phyloP scores from a whole-genome alignment of 2,113 vertebrate species.

The Engystomops pustulosus region DNA sequence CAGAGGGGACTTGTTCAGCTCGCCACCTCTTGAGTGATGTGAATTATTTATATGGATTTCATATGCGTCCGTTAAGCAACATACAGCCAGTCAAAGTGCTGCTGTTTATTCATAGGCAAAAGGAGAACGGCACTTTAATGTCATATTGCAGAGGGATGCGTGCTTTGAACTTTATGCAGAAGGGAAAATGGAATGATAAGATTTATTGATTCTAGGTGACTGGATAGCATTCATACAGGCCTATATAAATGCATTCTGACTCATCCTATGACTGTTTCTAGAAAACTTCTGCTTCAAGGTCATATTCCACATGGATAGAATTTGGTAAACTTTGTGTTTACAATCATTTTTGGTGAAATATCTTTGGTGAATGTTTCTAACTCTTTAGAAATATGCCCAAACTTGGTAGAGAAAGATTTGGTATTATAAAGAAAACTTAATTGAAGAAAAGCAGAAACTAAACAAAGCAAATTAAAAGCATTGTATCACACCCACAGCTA shows the following conservation, averaged over 20 bases:
- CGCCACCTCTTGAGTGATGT: conserved; percentile 81
- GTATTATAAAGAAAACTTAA: too few species aligned
- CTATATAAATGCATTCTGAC: conserved; percentile 53
- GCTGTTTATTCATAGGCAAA: conserved; percentile 72
- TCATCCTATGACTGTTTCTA: conserved; percentile 41
- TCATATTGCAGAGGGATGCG: conserved; percentile 46
- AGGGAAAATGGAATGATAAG: conserved; percentile 38
- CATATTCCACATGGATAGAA: not conserved
- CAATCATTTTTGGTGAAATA: not conserved
- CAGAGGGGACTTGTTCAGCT: conserved; percentile 87
- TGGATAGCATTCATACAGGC: conserved; percentile 25
- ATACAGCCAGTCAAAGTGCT: conserved; percentile 72
- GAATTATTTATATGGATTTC: conserved; percentile 94
- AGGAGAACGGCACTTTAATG: conserved; percentile 65
- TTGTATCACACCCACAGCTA: too few species aligned
- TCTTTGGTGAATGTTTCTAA: not conserved
- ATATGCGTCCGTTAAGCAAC: conserved; percentile 81
- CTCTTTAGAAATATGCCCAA: too few species aligned
- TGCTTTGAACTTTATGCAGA: conserved; percentile 52
- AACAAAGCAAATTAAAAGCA: too few species aligned
- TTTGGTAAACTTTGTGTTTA: too few species aligned
- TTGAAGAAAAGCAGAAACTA: too few species aligned
- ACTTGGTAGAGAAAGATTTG: too few species aligned
- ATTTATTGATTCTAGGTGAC: conserved; percentile 51
- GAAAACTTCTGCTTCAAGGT: conserved; percentile 30